phyloP scores from a whole-genome alignment of 2,797 vertebrate species.

The Muscicapa comitata region DNA sequence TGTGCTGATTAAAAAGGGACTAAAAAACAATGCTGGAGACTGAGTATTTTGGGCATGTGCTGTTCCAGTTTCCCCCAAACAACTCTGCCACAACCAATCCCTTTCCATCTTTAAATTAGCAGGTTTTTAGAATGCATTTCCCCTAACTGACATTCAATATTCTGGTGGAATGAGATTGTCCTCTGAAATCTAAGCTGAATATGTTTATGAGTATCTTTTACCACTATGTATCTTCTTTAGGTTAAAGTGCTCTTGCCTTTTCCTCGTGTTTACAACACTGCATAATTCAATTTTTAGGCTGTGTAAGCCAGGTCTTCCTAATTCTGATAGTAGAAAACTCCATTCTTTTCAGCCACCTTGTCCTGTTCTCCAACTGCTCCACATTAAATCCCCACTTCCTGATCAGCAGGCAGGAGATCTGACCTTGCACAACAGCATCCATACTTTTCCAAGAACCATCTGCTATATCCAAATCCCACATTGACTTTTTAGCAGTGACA shows the following conservation, averaged over 20 bases:
- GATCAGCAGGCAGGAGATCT: neutral
- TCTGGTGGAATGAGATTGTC: neutral
- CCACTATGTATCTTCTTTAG: neutral
- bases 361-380: neutral
- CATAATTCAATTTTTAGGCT: neutral
- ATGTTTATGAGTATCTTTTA: neutral
- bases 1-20: conserved; percentile 55
- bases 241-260: neutral
- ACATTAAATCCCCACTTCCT: neutral
- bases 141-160: neutral
- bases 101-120: neutral
- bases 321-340: neutral
- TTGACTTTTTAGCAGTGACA: neutral
- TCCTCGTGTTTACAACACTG: neutral
- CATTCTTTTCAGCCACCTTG: neutral
- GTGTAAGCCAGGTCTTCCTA: neutral
- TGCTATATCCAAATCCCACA: neutral
- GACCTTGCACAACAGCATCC: neutral
- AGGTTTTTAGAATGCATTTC: neutral
- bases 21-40: conserved; percentile 2
- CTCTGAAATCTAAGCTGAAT: neutral
- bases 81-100: neutral
- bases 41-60: neutral
- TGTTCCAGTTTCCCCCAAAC: neutral
- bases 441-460: neutral